phyloP scores from a whole-genome alignment of 2,797 vertebrate species.

The Xiphophorus birchmanni region DNA sequence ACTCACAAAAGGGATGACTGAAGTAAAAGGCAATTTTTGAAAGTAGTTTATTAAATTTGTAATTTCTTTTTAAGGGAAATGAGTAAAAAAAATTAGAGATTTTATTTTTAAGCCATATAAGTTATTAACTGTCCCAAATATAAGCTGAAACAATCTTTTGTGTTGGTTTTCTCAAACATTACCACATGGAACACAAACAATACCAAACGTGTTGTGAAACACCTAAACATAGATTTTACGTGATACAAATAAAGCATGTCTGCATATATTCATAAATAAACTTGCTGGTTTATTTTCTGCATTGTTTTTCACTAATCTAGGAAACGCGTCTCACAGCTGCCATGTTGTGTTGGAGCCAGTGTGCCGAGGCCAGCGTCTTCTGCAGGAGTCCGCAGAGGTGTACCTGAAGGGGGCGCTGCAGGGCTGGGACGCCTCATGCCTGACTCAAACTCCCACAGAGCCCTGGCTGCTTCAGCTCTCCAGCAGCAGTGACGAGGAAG shows the following conservation, averaged over 20 bases:
- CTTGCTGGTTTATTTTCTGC: background rate
- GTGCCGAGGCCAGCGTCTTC: conserved; percentile 77
- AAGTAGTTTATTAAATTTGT: too few species aligned
- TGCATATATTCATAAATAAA: too few species aligned
- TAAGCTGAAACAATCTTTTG: background rate
- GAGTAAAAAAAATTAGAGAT: too few species aligned
- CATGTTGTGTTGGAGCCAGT: conserved; percentile 84
- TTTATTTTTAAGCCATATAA: background rate
- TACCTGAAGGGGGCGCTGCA: conserved; percentile 79
- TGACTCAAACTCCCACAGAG: conserved; percentile 72
- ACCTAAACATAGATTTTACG: background rate
- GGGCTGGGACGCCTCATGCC: conserved; percentile 73
- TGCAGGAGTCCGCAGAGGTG: conserved; percentile 79
- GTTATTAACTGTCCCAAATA: background rate
- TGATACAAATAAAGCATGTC: too few species aligned
- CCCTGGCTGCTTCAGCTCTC: conserved; percentile 85
- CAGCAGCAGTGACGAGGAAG: conserved; percentile 24
- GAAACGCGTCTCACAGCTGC: conserved; percentile 71
- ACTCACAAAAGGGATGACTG: too few species aligned
- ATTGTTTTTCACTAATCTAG: conserved; percentile 43
- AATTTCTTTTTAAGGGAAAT: too few species aligned
- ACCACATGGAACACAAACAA: background rate
- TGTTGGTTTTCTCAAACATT: background rate
- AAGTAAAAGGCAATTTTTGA: too few species aligned
- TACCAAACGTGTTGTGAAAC: background rate